Conservation (phyloP, 1,140 invertebrate species). For the honey bee (Apis mellifera) region DNA sequence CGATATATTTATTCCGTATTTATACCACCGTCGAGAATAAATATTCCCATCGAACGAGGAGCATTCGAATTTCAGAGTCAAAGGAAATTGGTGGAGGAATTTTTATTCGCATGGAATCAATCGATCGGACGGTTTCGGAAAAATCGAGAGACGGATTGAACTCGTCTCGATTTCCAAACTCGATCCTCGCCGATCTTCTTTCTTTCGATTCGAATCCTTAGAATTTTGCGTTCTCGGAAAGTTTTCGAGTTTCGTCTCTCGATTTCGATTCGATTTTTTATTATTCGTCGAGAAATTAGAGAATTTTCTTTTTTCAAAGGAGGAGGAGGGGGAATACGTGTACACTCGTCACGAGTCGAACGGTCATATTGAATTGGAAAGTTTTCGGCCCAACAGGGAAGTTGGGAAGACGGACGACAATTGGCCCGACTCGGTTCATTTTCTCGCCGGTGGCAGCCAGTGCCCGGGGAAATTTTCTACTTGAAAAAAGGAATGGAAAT, state of each 20-base stretch:
- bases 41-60: too few relatives aligned
- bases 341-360: slow-evolving; percentile 28
- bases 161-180: too few relatives aligned
- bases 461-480: slow-evolving; percentile 28
- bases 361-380: slow-evolving; percentile 49
- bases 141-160: too few relatives aligned
- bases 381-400: slow-evolving; percentile 31
- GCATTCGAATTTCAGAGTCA: too few relatives aligned
- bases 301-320: background rate
- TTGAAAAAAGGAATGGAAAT: slow-evolving; percentile 35
- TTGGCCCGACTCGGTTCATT: slow-evolving; percentile 46
- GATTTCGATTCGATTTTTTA: slow-evolving; percentile 16
- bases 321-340: background rate
- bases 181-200: too few relatives aligned
- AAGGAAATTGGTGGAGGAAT: too few relatives aligned
- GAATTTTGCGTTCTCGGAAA: background rate
- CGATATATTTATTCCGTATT: too few relatives aligned
- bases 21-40: too few relatives aligned
- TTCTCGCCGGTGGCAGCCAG: slow-evolving; percentile 26
- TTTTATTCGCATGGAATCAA: too few relatives aligned
- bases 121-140: too few relatives aligned
- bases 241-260: background rate
- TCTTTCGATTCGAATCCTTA: too few relatives aligned
- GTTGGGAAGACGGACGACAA: slow-evolving; percentile 23
- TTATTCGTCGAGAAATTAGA: slow-evolving; percentile 37